Base-by-base conservation (phyloP, 2,797 vertebrate genomes). In the Dendrocincla tyrannina region DNA sequence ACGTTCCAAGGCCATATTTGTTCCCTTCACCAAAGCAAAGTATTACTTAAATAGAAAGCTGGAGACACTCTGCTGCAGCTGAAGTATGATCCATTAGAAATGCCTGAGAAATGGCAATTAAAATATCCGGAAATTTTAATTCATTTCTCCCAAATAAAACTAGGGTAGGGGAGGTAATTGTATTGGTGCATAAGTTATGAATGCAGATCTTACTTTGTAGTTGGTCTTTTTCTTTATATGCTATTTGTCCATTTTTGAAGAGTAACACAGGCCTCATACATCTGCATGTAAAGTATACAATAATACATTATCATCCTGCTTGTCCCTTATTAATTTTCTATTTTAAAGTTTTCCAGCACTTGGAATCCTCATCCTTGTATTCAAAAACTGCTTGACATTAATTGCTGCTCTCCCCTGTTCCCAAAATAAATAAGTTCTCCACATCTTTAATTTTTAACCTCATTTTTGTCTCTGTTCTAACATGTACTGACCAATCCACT, bases 1-100 rank as follows among this genome's bases (percentile, higher is more conserved):
- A 73, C 90, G 59, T 86, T 94, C 55, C 70, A 67, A 86, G 88
- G 55, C 87, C 88, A n/a, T 47, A 41, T 85, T 93, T 92, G 28
- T 44, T 84, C 85, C 84, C 37, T 75, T 91, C 2, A 3, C 53
- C 66, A 89, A 78, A 93, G 69, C 77, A 73, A 92, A 93, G 22
- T 75, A 39, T 91, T 84, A 62, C 59, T 89, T 85, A 93, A 85
- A 88, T 73, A 80, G 79, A 84, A 92, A 62, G 50, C 69, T 75
- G 63, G 69, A 90, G 30, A 67, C 46, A 32, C 47, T 63, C 1
- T 1, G 7, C 74, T 82, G 76, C 44, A 67, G 66, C 67, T 88
- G 63, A 88, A 88, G 59, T 69, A 59, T 32, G 55, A 78, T 50
- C 79, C 50, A 52, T 80, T 83, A 75, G 55, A 85, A 67, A 78